Base-by-base conservation (phyloP, 2,113 vertebrate genomes). In the Coreoperca whiteheadi region DNA sequence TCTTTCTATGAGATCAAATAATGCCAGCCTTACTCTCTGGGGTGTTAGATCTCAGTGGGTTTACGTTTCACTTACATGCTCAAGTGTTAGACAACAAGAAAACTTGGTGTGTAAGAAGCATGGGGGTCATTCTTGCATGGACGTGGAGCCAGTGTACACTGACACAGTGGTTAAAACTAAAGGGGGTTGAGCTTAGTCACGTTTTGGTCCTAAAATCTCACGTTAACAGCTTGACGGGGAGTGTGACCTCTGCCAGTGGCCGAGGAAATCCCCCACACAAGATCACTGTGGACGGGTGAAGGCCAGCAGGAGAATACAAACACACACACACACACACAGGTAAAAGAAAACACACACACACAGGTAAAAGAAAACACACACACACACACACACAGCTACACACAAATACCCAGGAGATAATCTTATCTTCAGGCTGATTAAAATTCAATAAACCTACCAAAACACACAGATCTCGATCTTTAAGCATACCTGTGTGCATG, bases 381-480 rank as follows among this genome's bases (percentile, higher is more conserved):
- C 32, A 69, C 53, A 75, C 8, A 64, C 48, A 63, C 67, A 46
- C 68, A 71, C 66, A 39, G 8, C 37, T 9, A 69, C 53, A 75
- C 5, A 53, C 48, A 63, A 53, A 53, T 63, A 71, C 59, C 65
- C 21, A 30, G 6, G 8, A 50, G 25, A 63, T 81, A 72, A 77
- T 86, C 78, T 78, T 48, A 78, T 70, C 53, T 76, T 43, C 69
- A 82, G 18, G 54, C 68, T 69, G 78, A 79, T 74, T 87, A 57
- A 77, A 84, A 84, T 67, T 69, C 51, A 76, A 30, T 43, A 82
- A 81, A 78, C 23, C 65, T 67, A 61, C 70, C 53, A 71, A 81
- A 69, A 84, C 75, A 84, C 75, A 79, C 56, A 70, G 54, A 78
- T 25, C 54, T 72, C 0, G 28, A 87, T 83, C 76, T 76, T 81